Evolutionary conservation across 2,113 vertebrate genomes (phyloP).

Genomic region (Brevimyrus niger): DNA sequence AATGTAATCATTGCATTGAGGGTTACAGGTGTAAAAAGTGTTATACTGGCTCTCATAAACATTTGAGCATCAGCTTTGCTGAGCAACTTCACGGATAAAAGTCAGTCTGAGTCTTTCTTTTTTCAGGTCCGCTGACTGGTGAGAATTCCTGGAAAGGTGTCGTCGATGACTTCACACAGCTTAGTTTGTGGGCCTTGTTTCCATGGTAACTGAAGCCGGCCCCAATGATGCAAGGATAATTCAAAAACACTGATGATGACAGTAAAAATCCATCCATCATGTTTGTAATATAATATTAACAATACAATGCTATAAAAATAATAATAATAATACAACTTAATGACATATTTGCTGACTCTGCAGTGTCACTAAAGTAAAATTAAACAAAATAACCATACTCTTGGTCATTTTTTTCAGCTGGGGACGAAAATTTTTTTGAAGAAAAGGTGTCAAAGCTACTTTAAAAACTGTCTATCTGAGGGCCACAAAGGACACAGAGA

Average conservation of each 20-base stretch:
- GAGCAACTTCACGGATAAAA: background rate
- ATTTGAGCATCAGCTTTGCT: background rate
- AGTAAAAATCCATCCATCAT: background rate
- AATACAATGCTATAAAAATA: background rate
- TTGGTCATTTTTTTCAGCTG: background rate
- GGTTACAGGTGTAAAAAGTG: background rate
- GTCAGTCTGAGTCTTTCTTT: background rate
- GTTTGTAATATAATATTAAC: background rate
- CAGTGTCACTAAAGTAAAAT: background rate
- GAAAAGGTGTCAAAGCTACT: background rate
- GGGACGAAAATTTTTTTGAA: background rate
- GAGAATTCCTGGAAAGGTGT: constrained; percentile 1
- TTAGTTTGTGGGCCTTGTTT: background rate
- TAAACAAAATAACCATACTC: background rate
- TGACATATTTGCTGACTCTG: background rate
- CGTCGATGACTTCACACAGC: background rate
- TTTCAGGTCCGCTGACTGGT: background rate
- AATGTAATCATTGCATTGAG: background rate
- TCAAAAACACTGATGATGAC: background rate
- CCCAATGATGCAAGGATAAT: background rate
- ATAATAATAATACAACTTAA: background rate
- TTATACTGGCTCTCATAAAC: background rate
- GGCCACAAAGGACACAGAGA: background rate
- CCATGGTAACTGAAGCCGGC: background rate
- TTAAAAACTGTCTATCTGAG: background rate